Conservation (phyloP, 64 coral and sea anemone species). For the Stichodactyla mertensii region DNA sequence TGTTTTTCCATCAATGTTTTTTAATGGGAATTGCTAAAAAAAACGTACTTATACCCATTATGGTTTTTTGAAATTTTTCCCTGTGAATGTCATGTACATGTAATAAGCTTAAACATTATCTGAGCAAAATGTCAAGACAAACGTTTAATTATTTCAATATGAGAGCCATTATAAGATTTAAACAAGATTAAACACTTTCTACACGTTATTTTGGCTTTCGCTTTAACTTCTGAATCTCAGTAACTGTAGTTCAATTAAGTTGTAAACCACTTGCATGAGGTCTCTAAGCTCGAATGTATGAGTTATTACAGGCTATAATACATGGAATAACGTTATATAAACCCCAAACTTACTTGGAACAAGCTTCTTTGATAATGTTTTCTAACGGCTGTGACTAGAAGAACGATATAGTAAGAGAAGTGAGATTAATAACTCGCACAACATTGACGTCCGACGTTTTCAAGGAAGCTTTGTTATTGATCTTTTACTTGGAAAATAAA, state of each 20-base stretch:
- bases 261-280: neutral
- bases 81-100: too few relatives aligned
- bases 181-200: too few relatives aligned
- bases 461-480: constrained; percentile 3
- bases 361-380: constrained; percentile 78
- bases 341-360: constrained; percentile 48
- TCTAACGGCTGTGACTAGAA: constrained; percentile 62
- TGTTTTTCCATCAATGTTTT: too few relatives aligned
- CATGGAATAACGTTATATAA: neutral
- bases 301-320: neutral
- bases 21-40: too few relatives aligned
- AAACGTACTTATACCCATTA: too few relatives aligned
- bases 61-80: too few relatives aligned
- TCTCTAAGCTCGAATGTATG: neutral
- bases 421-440: neutral
- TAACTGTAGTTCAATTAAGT: neutral
- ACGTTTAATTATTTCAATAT: too few relatives aligned
- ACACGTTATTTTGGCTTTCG: too few relatives aligned
- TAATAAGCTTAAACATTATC: neutral
- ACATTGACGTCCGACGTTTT: neutral
- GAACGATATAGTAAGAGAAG: neutral
- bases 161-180: too few relatives aligned
- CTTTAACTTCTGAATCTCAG: too few relatives aligned
- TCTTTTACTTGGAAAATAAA: neutral
- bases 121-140: too few relatives aligned